Percentiles rank a stretch among this genome's conserved stretches.
Conservation (phyloP, 2,113 vertebrate genomes). For the Leuciscus idus region DNA sequence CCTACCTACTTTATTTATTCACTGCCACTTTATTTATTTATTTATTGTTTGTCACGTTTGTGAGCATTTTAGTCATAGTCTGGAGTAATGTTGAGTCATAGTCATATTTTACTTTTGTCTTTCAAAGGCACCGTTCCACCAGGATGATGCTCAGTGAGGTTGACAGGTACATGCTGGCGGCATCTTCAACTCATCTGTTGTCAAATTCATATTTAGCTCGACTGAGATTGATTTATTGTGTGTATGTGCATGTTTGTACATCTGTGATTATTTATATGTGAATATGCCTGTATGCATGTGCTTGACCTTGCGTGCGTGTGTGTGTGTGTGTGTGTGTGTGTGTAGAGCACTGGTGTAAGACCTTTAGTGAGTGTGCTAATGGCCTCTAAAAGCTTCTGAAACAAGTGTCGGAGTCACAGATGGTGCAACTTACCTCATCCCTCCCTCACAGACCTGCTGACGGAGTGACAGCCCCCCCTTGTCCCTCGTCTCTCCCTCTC, state of each 20-base stretch:
- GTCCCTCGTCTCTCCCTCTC: background rate
- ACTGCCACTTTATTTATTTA: background rate
- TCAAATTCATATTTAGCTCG: background rate
- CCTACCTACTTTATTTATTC: background rate
- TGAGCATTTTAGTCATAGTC: background rate
- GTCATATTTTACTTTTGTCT: background rate
- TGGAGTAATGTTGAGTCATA: background rate
- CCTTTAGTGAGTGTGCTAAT: conserved; percentile 54
- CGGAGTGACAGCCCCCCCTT: background rate
- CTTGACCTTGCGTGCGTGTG: background rate
- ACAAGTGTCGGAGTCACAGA: conserved; percentile 54
- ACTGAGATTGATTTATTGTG: conserved; percentile 10
- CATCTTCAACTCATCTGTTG: background rate
- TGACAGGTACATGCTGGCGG: conserved; percentile 5
- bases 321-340: conserved; percentile 23
- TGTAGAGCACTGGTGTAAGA: conserved; percentile 40
- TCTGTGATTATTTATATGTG: background rate
- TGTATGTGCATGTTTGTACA: conserved; percentile 15
- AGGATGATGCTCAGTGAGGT: background rate
- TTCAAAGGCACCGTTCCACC: background rate
- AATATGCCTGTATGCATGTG: background rate
- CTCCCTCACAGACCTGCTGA: conserved; percentile 41
- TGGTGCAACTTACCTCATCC: conserved; percentile 53
- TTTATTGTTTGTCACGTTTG: background rate
- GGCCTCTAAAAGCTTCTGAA: conserved; percentile 54